Evolutionary conservation across 2,888 invertebrate species (phyloP).

Genomic region (Papilio gigon): DNA sequence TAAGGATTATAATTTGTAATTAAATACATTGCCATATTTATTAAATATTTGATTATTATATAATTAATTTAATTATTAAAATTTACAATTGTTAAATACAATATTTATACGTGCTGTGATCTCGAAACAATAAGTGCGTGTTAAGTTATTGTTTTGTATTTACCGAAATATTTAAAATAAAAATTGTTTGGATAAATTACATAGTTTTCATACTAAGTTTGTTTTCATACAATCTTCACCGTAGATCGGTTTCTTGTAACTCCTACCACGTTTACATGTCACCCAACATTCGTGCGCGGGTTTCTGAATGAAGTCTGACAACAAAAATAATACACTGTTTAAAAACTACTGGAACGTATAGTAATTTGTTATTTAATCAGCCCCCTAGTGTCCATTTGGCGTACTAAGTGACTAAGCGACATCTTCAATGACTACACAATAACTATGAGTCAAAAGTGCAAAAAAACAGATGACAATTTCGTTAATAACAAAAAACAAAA

Average conservation of each 20-base stretch:
- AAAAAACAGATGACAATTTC: no score
- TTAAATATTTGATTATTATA: constrained; percentile 13
- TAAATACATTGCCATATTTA: constrained; percentile 13
- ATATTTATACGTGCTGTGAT: constrained; percentile 63
- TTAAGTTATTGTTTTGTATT: constrained; percentile 74
- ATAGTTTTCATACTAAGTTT: constrained; percentile 54
- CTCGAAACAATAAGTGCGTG: constrained; percentile 77
- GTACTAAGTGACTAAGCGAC: no score
- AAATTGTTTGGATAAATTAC: constrained; percentile 43
- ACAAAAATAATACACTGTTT: constrained; percentile 11
- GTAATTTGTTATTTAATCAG: no score
- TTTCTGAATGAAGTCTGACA: constrained; percentile 71
- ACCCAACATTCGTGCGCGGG: constrained; percentile 76
- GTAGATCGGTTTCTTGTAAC: constrained; percentile 70
- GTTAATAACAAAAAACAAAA: no score
- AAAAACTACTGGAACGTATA: no score
- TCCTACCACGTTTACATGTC: constrained; percentile 74
- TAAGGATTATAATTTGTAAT: neutral
- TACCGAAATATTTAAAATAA: constrained; percentile 51
- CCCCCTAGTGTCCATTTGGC: no score
- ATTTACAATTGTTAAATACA: constrained; percentile 2
- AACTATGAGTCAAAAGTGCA: no score
- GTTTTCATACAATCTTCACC: constrained; percentile 59
- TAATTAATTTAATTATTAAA: neutral
- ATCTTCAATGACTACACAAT: no score